A percentile compares a stretch with the other conserved stretches of the same genome.
Evolutionary conservation across 2,888 invertebrate genomes (phyloP).

Genomic region (Mythimna vitellina): DNA sequence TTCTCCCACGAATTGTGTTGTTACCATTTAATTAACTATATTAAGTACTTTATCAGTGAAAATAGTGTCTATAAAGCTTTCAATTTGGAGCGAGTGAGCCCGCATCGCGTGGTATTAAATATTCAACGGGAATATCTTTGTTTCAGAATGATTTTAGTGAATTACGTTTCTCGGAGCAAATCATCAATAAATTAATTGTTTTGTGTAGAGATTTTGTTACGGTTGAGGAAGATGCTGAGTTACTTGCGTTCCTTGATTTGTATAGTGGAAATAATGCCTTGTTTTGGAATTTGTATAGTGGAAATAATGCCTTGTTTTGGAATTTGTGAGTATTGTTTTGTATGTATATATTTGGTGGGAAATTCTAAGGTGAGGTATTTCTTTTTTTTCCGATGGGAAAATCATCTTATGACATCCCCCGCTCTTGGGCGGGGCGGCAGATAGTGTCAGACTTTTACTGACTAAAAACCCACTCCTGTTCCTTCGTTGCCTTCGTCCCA

Average conservation of each 20-base stretch:
- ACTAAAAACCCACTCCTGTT: too few species aligned
- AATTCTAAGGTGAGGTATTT: neutral
- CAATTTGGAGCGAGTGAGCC: constrained; percentile 43
- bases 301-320: constrained; percentile 1
- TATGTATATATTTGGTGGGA: neutral
- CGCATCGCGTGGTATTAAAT: constrained; percentile 58
- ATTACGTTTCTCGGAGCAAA: constrained; percentile 49
- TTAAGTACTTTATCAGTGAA: constrained; percentile 48
- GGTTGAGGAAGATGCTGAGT: neutral
- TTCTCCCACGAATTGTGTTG: constrained; percentile 44
- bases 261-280: neutral
- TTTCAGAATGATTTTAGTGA: constrained; percentile 49
- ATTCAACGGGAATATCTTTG: constrained; percentile 52
- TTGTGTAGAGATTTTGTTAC: constrained; percentile 30
- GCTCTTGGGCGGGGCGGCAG: too few species aligned
- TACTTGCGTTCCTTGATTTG: constrained; percentile 9
- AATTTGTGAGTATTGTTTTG: neutral
- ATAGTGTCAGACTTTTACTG: too few species aligned
- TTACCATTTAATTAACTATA: constrained; percentile 54
- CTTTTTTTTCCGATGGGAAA: too few species aligned
- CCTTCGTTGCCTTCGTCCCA: too few species aligned
- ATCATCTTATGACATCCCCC: too few species aligned
- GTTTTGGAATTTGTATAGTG: neutral
- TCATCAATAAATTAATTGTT: constrained; percentile 45
- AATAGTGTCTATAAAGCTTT: constrained; percentile 59